Base-by-base conservation (phyloP, 2,113 vertebrate species). In the Cyprinodon variegatus region DNA sequence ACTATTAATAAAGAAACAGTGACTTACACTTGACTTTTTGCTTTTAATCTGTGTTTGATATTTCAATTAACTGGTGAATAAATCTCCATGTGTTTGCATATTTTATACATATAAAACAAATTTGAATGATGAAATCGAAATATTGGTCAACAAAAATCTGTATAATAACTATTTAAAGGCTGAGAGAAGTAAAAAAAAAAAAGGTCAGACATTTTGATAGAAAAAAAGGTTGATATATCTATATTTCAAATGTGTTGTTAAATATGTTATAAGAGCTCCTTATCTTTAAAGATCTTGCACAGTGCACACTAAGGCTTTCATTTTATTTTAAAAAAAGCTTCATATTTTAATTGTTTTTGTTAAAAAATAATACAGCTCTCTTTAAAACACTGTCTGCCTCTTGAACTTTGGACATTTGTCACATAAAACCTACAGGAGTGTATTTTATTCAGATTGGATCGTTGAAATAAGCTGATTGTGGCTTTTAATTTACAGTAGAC, bases 1-100 rank as follows among this genome's bases (percentile, higher is more conserved):
- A 48, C 53, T 72, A 67, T 36, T 78, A 69, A 77, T 72, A 69
- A 66, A 83, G 69, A 46, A 75, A 77, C 12, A 46, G 50, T 71
- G 68, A 76, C 71, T 65, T 67, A 62, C 83, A 73, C 45, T 78
- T 22, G 65, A 43, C 59, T 68, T 82, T 72, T 20, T 68, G 43
- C 65, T 60, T 71, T 65, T 46, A 39, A 59, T 5, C 69, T 61
- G 13, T 46, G 22, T 17, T 41, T 41, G 3, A 50, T 4, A 9
- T 11, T 3, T 68, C 39, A 38, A 15, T 68, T 37, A n/a, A 5
- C 39, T 68, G 48, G 36, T 20, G 57, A 39, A 3, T 45, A 7
- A 4, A 14, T 7, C 37, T 66, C 22, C 13, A 13, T 13, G 4
- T 65, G 11, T 13, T n/a, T 39, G 14, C 17, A 13, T 4, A 14